Base-by-base conservation (phyloP, 2,113 vertebrate species). In the Heterochromis multidens region DNA sequence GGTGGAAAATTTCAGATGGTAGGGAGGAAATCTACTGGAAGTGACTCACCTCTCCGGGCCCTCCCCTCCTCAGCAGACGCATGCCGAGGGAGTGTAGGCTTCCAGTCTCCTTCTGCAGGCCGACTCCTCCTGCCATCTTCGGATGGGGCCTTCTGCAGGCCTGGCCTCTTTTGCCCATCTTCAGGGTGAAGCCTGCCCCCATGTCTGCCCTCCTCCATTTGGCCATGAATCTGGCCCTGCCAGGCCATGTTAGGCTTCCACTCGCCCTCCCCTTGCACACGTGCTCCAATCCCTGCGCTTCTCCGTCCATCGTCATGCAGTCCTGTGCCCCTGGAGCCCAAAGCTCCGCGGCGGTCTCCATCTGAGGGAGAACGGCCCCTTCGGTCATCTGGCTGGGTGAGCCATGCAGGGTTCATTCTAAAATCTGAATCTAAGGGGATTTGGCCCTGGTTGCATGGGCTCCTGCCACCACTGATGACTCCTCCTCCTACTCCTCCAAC, bases 41-140 rank as follows among this genome's bases (percentile, higher is more conserved):
- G 40, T 37, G 65, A 58, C 92, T 94, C 84, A 97, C 96, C 96
- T 95, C 94, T 91, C 62, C 93, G 87, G 46, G 92, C 82, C 87
- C 97, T 93, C 92, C 97, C 92, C 87, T 98, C 97, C 90, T 98
- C 98, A 19, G 94, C 94, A 54, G 96, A 96, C 29, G 91, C 80
- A 60, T 96, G 94, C 59, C 97, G 96, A 82, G 95, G 95, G 70
- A 98, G 94, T 3, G 90, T 96, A 23, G 96, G 82, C 87, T 92
- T 94, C 96, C 96, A 97, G 27, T 95, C 95, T 1, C 87, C 54
- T 54, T 97, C 97, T 5, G 96, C 90, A 19, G 92, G 93, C 9
- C 96, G 95, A 70, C 78, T 91, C 84, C 94, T 94, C 80, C 96
- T 93, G 31, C 94, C 90, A 0, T 97, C 96, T 86, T 96, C 96